Evolutionary conservation across 2,113 vertebrate genomes (phyloP), one percentile per base, ranked within the genome.

Genomic region (Hyla sarda): DNA sequence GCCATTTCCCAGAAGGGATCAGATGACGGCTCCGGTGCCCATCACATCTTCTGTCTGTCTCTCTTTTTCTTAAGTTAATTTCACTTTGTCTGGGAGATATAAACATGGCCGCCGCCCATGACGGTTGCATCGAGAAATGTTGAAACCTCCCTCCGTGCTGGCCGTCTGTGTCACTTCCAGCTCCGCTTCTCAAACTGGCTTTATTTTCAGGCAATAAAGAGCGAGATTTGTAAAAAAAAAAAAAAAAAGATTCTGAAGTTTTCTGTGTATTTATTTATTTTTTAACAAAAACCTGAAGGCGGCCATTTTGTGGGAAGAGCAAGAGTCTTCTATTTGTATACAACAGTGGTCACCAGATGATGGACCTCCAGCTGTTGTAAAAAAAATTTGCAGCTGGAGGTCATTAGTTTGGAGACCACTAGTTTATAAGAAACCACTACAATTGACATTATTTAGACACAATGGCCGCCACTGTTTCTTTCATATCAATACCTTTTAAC

Each of bases 161-260:
- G 67, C 62, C 71, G 85, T 82, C 77, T 82, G 67, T 52, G 62
- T 86, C 85, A 73, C 67, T 47, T 71, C 58, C 83, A 25, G 83
- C 75, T 54, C 37, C 69, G 77, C 85, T 86, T 82, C 67, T 84
- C 54, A 81, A 86, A 86, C 85, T 86, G 77, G 85, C 85, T 86
- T 86, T 86, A 86, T 86, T 86, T 86, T 86, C 85, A 86, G 85
- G 85, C 85, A 86, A 86, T 86, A 86, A 86, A 86, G 85, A 86
- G 85, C 77, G 85, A 81, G 65, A 86, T 86, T 86, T 86, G 85
- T 86, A 86, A 86, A 79, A 72, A 86, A 85, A 78, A 76, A 28
- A 54, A 41, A 32, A 12, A 25, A 25, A 58, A 23, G 3, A n/a
- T n/a, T n/a, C n/a, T n/a, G 8, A 25, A 5, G 75, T 41, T 30